These are phyloP conservation scores for Hydractinia symbiolongicarpus DNA, from an alignment of 30 jellyfish, hydroid and myxozoan species.

Conservation along the genomic window DNA sequence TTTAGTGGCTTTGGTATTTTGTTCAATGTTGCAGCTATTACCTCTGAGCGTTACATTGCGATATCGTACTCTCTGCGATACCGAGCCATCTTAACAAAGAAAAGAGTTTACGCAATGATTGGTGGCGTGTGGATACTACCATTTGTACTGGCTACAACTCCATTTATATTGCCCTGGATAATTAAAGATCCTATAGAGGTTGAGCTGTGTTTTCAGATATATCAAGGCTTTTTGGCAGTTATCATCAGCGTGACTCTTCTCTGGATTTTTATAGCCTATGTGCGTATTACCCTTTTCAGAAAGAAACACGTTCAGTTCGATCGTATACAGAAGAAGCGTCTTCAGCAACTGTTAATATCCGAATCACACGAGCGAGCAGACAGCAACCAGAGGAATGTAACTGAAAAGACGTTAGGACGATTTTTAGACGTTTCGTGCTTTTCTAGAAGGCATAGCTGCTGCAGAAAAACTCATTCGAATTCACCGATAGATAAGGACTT, in stretches of 20 bases:
- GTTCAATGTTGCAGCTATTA: constrained; percentile 50
- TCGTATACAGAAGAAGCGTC: not conserved
- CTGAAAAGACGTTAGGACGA: no score
- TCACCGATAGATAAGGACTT: no score
- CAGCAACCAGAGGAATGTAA: no score
- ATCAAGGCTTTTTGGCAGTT: constrained; percentile 46
- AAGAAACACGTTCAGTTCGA: not conserved
- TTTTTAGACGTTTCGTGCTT: no score
- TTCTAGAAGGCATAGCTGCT: no score
- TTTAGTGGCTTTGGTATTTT: constrained; percentile 46
- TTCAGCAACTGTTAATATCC: no score
- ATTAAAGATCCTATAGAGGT: not conserved
- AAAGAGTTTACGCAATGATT: constrained; percentile 33
- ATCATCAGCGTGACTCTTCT: constrained; percentile 21
- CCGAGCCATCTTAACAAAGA: constrained; percentile 29
- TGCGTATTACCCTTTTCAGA: not conserved
- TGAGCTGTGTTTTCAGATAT: constrained; percentile 9
- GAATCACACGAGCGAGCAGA: no score
- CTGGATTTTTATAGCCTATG: constrained; percentile 21
- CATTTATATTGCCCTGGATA: not conserved
- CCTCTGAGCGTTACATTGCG: constrained; percentile 58
- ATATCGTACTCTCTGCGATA: constrained; percentile 47
- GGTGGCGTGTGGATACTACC: constrained; percentile 43
- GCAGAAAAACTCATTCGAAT: no score
- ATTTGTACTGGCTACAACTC: constrained; percentile 13